Base-by-base conservation (phyloP, 2,888 invertebrate species). In the Xestia xanthographa region DNA sequence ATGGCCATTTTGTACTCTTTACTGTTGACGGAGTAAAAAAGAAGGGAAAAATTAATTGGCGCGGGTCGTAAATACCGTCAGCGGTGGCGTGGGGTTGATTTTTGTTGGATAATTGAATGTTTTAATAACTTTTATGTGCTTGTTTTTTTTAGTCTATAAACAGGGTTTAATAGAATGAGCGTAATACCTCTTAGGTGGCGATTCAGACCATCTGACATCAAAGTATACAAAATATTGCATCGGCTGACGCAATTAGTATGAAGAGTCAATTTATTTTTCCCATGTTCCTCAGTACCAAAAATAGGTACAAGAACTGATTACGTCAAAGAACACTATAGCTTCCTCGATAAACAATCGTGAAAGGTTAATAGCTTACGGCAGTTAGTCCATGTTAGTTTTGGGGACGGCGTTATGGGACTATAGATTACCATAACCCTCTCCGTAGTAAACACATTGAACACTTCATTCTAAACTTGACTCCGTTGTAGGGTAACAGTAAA, bases 1-100 rank as follows among this genome's bases (percentile, higher is more conserved):
- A 96, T 95, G 91, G 92, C 94, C 94, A 95, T 94, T 95, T 94
- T 94, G 93, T 94, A 94, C 94, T 95, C 94, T 94, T 95, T 94
- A 94, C 92, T 92, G 94, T 93, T 94, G 94, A 94, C 93, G 91
- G 91, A 91, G 93, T 93, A 93, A 95, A 95, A 92, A 80, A 91
- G 77, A 85, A 90, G 91, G 90, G 90, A 80, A 91, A 91, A 94
- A 94, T 94, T 94, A 93, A 95, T 94, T 94, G 92, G 89, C 85
- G 83, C 84, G 82, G 90, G 82, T 89, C 92, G 90, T 93, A 93
- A 93, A 93, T 93, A 92, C 89, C 89, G 72, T 78, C 79, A 80
- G 86, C 79, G 85, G 88, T 85, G 85, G 80, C 82, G 85, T 84
- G 90, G 93, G 91, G 93, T 93, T 92, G 84, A 84, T 68, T 87